These are phyloP conservation scores for Clarias gariepinus DNA, from an alignment of 2,113 vertebrate species.

Conservation along the genomic window DNA sequence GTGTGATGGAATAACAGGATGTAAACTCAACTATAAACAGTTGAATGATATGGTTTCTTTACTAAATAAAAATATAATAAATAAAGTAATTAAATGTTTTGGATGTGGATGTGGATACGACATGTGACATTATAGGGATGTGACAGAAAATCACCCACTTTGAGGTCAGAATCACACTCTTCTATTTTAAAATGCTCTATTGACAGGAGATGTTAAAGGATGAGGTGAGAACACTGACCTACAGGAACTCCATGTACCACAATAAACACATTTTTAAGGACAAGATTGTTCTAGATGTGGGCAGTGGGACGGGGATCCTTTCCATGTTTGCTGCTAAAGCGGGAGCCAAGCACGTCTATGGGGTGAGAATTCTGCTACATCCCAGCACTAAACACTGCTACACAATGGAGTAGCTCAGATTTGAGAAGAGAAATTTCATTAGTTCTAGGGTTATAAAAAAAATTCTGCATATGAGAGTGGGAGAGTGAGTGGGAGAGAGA, in stretches of 20 bases:
- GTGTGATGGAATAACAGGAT: neutral
- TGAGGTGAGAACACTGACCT: constrained; percentile 93
- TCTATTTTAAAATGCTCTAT: neutral
- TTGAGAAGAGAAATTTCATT: neutral
- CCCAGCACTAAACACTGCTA: neutral
- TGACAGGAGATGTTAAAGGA: constrained; percentile 98
- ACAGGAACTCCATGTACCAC: constrained; percentile 97
- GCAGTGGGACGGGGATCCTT: constrained; percentile 94
- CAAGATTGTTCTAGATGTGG: constrained; percentile 93
- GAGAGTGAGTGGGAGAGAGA: neutral
- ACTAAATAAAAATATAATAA: neutral
- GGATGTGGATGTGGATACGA: too few species aligned
- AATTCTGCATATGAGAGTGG: neutral
- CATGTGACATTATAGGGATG: neutral
- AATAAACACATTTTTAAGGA: constrained; percentile 98
- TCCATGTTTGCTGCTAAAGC: constrained; percentile 98
- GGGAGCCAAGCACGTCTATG: constrained; percentile 94
- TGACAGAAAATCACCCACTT: neutral
- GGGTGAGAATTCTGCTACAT: constrained; percentile 76
- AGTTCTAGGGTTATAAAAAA: neutral
- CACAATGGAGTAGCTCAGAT: neutral
- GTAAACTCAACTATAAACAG: neutral
- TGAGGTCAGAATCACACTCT: neutral
- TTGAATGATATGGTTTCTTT: neutral
- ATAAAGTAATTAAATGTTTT: neutral